These are phyloP conservation scores for Oedothorax gibbosus DNA, from an alignment of 1,140 invertebrate genomes.

Conservation along the genomic window DNA sequence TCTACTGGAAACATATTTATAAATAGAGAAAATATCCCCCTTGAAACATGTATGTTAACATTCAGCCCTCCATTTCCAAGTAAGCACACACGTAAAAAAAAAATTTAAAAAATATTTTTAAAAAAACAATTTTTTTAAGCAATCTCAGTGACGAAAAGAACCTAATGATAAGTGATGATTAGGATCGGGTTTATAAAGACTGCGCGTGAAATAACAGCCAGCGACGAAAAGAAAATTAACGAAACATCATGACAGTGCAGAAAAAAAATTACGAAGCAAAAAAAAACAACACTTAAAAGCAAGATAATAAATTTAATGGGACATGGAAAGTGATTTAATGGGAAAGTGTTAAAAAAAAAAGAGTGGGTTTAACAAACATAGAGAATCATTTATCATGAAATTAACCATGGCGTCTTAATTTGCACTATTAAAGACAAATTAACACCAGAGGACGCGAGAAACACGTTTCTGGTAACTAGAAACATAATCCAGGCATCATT, in stretches of 20 bases:
- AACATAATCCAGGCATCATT: conserved; percentile 52
- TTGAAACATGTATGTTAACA: no score
- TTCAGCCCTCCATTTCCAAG: no score
- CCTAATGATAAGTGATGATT: neutral
- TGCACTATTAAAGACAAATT: conserved; percentile 60
- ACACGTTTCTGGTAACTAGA: conserved; percentile 32
- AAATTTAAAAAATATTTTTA: no score
- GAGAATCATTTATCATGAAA: conserved; percentile 59
- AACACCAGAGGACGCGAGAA: conserved; percentile 42
- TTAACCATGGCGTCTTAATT: conserved; percentile 61
- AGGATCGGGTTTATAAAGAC: no score
- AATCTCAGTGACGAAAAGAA: neutral
- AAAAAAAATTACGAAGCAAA: conserved; percentile 5
- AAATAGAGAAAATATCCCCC: no score
- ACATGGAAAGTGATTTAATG: neutral
- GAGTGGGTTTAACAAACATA: conserved; percentile 47
- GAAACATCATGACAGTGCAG: neutral
- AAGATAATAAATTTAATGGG: conserved; percentile 56
- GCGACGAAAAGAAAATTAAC: neutral
- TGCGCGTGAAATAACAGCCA: no score
- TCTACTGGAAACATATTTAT: no score
- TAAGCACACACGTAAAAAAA: no score
- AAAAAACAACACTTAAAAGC: neutral
- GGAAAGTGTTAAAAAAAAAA: neutral
- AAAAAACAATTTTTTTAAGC: no score